Base-by-base conservation (phyloP, 2,113 vertebrate genomes). In the Hypomesus transpacificus region DNA sequence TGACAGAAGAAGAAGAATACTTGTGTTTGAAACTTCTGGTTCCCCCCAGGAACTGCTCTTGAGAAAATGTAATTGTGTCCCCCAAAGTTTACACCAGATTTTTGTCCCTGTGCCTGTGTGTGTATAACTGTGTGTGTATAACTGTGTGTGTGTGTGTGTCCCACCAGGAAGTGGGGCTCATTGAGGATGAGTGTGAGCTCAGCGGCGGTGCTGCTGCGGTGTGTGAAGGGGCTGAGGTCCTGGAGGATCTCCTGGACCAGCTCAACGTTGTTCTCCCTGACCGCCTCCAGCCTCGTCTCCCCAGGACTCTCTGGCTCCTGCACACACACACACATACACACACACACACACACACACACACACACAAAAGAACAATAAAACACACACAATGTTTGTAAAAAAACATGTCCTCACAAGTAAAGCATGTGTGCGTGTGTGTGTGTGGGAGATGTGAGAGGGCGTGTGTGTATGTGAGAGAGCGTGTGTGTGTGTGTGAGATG, bases 151-250 rank as follows among this genome's bases (percentile, higher is more conserved):
- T 63, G 16, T 67, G 67, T 56, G 22, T 50, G n/a, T 66, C 54
- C 60, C 4, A 96, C 96, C 95, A 98, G 96, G 82, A 98, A 96
- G 84, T 98, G 96, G 0, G 96, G 96, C 66, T 97, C 94, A 18
- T 93, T 94, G 54, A 98, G 94, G 57, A 98, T 96, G 67, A 70
- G 67, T 0, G 91, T 77, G 50, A 98, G 92, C 87, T 98, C 96
- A 0, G 94, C 94, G 0, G 93, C 96, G 0, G 91, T 86, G 71
- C 91, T 88, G 21, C 93, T 95, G 68, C 58, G 85, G 18, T 92
- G 83, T 0, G 86, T 93, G 82, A 96, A 92, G n/a, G 90, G 92
- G 3, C 93, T 90, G 76, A 98, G 91, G 79, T 98, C 96, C 11
- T 89, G 83, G 52, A 98, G 94, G 87, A 98, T 98, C 79, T 98